These are phyloP conservation scores for Maniola hyperantus DNA, from an alignment of 2,888 invertebrate species.

Conservation along the genomic window DNA sequence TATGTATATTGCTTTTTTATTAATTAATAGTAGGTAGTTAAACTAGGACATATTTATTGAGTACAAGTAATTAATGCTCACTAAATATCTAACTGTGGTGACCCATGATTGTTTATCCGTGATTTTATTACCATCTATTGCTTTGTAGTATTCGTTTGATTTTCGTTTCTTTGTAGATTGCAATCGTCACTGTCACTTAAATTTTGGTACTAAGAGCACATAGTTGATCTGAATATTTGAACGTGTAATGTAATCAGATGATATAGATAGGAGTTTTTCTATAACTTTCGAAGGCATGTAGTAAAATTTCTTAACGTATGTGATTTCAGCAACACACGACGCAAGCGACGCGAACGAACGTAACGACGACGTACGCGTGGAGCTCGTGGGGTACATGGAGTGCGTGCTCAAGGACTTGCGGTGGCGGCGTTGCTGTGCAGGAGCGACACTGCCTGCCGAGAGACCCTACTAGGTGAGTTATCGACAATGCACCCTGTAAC, in stretches of 20 bases:
- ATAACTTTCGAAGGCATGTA: not conserved
- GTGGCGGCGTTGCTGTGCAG: slow-evolving; percentile 88
- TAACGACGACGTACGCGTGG: slow-evolving; percentile 81
- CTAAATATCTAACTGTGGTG: not conserved
- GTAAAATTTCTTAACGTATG: not conserved
- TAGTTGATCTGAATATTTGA: no score
- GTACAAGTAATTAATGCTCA: slow-evolving; percentile 4
- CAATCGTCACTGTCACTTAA: no score
- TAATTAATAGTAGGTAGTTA: slow-evolving; percentile 18
- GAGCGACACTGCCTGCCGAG: slow-evolving; percentile 86
- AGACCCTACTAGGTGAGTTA: slow-evolving; percentile 71
- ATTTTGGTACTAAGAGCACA: no score
- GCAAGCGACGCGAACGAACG: slow-evolving; percentile 59
- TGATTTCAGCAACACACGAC: slow-evolving; percentile 46
- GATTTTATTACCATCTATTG: no score
- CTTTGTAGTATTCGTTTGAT: no score
- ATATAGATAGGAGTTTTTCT: not conserved
- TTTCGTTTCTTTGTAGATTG: no score
- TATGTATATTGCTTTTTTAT: slow-evolving; percentile 35
- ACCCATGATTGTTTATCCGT: no score
- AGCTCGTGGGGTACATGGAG: slow-evolving; percentile 89
- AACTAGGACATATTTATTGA: slow-evolving; percentile 20
- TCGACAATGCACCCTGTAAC: slow-evolving; percentile 80
- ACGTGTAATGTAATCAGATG: not conserved
- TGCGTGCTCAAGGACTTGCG: slow-evolving; percentile 88